Percentiles rank a stretch among this genome's conserved stretches.
Conservation (phyloP, 2,113 vertebrate genomes). For the Osmerus mordax region DNA sequence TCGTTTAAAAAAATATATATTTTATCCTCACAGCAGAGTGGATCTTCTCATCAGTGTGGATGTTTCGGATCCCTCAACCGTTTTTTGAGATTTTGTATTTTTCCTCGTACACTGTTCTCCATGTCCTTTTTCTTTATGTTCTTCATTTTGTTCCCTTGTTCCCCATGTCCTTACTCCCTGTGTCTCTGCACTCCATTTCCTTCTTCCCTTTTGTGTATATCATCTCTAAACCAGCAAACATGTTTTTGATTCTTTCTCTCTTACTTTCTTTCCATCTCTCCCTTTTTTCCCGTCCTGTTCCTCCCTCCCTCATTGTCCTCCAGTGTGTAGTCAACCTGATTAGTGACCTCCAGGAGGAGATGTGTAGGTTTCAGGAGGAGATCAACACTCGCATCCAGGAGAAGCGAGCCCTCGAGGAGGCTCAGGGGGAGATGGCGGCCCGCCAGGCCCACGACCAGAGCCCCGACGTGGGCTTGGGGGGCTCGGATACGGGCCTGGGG, state of each 20-base stretch:
- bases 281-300: constrained; percentile 27
- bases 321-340: constrained; percentile 98
- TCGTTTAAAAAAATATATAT: neutral
- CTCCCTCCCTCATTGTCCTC: constrained; percentile 45
- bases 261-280: constrained; percentile 17
- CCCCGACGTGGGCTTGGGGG: constrained; percentile 39
- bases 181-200: too few species aligned
- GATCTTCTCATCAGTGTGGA: too few species aligned
- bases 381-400: constrained; percentile 94
- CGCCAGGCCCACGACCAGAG: constrained; percentile 45
- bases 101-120: neutral
- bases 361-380: constrained; percentile 96
- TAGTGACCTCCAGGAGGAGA: constrained; percentile 97
- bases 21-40: neutral
- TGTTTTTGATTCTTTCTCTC: neutral
- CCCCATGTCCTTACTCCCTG: too few species aligned
- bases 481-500: constrained; percentile 44
- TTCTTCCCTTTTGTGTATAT: too few species aligned
- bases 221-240: neutral
- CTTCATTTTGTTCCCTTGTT: neutral
- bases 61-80: too few species aligned
- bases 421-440: constrained; percentile 60
- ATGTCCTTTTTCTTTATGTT: constrained; percentile 4
- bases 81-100: too few species aligned
- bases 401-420: constrained; percentile 78